Percentiles rank a stretch among this genome's conserved stretches.
Conservation (phyloP, 2,113 vertebrate genomes). For the Hiodon tergisus region DNA sequence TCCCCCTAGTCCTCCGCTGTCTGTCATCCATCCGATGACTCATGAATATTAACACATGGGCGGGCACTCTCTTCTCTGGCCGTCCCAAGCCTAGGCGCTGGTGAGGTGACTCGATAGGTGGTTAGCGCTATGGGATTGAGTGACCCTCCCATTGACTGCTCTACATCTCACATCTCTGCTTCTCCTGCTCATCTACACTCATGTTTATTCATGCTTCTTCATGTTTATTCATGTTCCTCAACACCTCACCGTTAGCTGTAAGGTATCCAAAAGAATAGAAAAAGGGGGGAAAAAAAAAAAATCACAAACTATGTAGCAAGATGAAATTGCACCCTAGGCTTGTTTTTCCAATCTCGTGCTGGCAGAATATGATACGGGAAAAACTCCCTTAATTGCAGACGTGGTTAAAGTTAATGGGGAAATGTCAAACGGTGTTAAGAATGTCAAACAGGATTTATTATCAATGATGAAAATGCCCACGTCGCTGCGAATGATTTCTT, state of each 20-base stretch:
- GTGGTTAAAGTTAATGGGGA: conserved; percentile 53
- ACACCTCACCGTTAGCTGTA: conserved; percentile 39
- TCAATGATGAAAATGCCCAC: not conserved
- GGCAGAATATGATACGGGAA: conserved; percentile 38
- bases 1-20: not conserved
- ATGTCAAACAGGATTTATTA: conserved; percentile 31
- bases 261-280: conserved; percentile 18
- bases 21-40: conserved; percentile 26
- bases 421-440: conserved; percentile 47
- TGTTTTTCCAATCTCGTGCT: conserved; percentile 43
- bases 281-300: conserved; percentile 12
- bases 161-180: conserved; percentile 50
- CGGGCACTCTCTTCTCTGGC: conserved; percentile 46
- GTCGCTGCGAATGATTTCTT: not conserved
- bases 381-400: conserved; percentile 55
- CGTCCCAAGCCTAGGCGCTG: conserved; percentile 45
- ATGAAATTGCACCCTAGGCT: conserved; percentile 43
- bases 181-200: conserved; percentile 36
- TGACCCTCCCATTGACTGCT: conserved; percentile 56
- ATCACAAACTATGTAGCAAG: conserved; percentile 23
- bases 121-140: conserved; percentile 63
- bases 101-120: conserved; percentile 64
- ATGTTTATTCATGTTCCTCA: conserved; percentile 62
- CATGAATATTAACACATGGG: conserved; percentile 57
- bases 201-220: conserved; percentile 7